These are phyloP conservation scores for Anaspis maculata DNA, from an alignment of 2,888 invertebrate species.

Conservation along the genomic window DNA sequence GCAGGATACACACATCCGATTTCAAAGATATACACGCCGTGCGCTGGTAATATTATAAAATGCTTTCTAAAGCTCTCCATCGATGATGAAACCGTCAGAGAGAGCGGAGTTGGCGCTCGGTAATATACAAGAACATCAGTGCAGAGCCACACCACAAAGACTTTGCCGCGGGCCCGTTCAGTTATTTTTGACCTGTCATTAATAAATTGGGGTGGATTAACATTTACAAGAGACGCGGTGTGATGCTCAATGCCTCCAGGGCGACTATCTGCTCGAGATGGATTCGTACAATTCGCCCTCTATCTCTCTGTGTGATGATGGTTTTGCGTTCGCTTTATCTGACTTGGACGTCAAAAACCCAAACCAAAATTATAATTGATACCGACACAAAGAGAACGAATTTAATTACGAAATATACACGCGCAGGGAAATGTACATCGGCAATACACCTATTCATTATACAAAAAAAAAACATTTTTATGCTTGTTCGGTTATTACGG, in stretches of 20 bases:
- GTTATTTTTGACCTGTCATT: conserved; percentile 42
- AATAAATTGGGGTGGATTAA: conserved; percentile 40
- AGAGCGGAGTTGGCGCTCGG: no score
- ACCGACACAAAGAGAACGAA: conserved; percentile 9
- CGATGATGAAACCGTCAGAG: conserved; percentile 34
- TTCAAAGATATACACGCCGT: conserved; percentile 28
- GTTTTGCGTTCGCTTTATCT: conserved; percentile 9
- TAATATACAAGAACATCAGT: no score
- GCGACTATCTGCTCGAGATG: conserved; percentile 31
- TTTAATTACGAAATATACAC: not conserved
- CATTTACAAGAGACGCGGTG: conserved; percentile 34
- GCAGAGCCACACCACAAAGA: conserved; percentile 36
- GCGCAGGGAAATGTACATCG: no score
- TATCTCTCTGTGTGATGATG: conserved; percentile 8
- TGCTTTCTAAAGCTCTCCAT: no score
- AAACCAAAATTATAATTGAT: conserved; percentile 6
- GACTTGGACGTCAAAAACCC: conserved; percentile 12
- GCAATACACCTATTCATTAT: no score
- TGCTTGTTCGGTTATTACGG: no score
- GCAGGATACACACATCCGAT: no score
- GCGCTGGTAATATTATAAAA: no score
- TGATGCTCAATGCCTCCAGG: conserved; percentile 28
- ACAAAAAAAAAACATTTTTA: no score
- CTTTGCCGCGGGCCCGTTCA: conserved; percentile 33
- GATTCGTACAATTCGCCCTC: conserved; percentile 17